phyloP scores from a whole-genome alignment of 2,888 invertebrate genomes.

The Netelia virgata region DNA sequence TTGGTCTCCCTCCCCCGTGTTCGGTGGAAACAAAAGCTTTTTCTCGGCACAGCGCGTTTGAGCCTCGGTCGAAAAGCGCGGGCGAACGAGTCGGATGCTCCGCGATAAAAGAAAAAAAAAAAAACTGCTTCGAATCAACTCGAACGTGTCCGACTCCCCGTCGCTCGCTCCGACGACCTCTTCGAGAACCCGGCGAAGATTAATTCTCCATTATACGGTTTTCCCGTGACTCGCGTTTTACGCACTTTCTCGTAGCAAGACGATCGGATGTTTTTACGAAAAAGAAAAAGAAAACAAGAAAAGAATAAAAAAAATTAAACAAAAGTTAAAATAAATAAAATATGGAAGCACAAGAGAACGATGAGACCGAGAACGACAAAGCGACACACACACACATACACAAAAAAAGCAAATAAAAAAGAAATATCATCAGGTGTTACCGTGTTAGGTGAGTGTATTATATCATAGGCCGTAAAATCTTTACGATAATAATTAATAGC shows the following conservation, averaged over 20 bases:
- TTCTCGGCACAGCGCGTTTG: slow-evolving; percentile 23
- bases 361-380: slow-evolving; percentile 9
- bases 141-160: not conserved
- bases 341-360: not conserved
- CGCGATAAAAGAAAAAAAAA: slow-evolving; percentile 42
- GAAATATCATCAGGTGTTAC: slow-evolving; percentile 79
- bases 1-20: not conserved
- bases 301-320: slow-evolving; percentile 19
- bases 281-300: slow-evolving; percentile 20
- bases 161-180: not conserved
- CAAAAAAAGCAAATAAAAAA: slow-evolving; percentile 18
- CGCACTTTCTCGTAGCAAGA: slow-evolving; percentile 60
- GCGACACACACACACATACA: not conserved
- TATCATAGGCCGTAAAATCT: slow-evolving; percentile 79
- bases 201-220: slow-evolving; percentile 30
- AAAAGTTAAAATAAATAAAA: too few species aligned
- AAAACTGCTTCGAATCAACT: slow-evolving; percentile 49
- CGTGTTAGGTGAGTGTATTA: slow-evolving; percentile 82
- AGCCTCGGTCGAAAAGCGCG: slow-evolving; percentile 9
- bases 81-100: slow-evolving; percentile 52
- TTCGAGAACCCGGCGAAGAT: slow-evolving; percentile 24
- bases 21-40: slow-evolving; percentile 24
- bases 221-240: slow-evolving; percentile 15
- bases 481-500: slow-evolving; percentile 81
- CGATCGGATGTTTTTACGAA: slow-evolving; percentile 76